Evolutionary conservation across 2,113 vertebrate species (phyloP), one percentile per base, ranked within the genome.

Genomic region (Riparia riparia): DNA sequence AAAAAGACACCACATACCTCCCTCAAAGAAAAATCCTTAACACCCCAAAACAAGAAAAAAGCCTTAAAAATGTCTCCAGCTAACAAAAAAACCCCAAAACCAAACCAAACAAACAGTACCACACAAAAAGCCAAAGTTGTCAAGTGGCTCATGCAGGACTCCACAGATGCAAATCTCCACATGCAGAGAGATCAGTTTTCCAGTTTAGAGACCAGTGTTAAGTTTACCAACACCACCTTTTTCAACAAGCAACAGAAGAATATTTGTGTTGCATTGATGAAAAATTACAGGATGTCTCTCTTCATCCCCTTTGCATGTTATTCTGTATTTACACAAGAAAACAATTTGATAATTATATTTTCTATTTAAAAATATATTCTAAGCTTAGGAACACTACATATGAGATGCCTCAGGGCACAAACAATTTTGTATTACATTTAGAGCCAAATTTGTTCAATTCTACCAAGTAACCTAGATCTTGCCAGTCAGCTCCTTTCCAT

Each of bases 61-160:
- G 0, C 17, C 31, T 37, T 29, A 3, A 11, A 39, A 19, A 5
- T 0, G 4, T 13, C 10, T 5, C 31, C 14, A 54, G 7, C 3
- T n/a, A 53, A 34, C 6, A 54, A 32, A 3, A 17, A 29, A 70
- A 49, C 41, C 42, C 28, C 4, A 41, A 41, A 25, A 60, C 29
- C 39, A 58, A 22, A 2, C 11, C 22, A 89, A 71, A 45, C 9
- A 50, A 68, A 13, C 8, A 5, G 3, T 51, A 31, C 11, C 39
- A 54, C 32, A n/a, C 7, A 76, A 82, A 69, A 69, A 49, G 6
- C 6, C 45, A 64, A 56, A 41, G 21, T 49, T 13, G 50, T 28
- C 5, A 25, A 65, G 28, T 45, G 15, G 32, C 13, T 70, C 2
- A 37, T 51, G 9, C 7, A 44, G 18, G n/a, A 11, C 18, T 57